Conservation (phyloP, 2,888 invertebrate species). For the Meiosimyza decipiens region DNA sequence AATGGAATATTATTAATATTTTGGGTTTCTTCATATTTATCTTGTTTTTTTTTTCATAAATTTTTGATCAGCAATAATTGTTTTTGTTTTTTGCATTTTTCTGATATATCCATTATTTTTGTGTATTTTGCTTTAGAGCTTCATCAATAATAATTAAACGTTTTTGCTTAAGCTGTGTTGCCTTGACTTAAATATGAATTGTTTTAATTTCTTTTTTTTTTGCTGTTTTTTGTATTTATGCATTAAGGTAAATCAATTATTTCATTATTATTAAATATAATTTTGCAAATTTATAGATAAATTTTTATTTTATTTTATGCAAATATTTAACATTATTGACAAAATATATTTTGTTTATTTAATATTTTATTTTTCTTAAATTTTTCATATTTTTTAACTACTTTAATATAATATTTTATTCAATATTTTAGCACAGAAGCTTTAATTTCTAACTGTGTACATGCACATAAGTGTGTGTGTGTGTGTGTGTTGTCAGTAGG, state of each 20-base stretch:
- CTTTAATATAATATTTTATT: constrained; percentile 45
- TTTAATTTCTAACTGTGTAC: not conserved
- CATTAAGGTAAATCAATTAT: constrained; percentile 31
- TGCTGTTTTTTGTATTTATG: constrained; percentile 33
- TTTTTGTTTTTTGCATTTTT: constrained; percentile 12
- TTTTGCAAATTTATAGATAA: constrained; percentile 33
- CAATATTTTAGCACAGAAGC: not conserved
- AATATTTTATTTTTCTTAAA: constrained; percentile 21
- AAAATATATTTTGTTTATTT: constrained; percentile 51
- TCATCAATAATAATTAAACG: constrained; percentile 16
- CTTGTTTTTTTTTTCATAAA: constrained; percentile 30
- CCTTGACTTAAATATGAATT: constrained; percentile 4
- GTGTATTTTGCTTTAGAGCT: constrained; percentile 11
- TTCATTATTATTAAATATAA: constrained; percentile 17
- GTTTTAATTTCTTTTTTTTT: not conserved
- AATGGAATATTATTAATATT: constrained; percentile 36
- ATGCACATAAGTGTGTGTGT: constrained; percentile 8
- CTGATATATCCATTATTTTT: constrained; percentile 23
- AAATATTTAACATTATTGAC: constrained; percentile 60
- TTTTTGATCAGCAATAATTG: constrained; percentile 29
- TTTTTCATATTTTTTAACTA: constrained; percentile 18
- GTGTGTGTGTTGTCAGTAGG: constrained; percentile 15
- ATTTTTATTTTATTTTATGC: constrained; percentile 35
- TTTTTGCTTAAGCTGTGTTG: constrained; percentile 14
- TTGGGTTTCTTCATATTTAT: constrained; percentile 29